phyloP scores from a whole-genome alignment of 2,888 invertebrate species.

The Caenorhabditis becei region DNA sequence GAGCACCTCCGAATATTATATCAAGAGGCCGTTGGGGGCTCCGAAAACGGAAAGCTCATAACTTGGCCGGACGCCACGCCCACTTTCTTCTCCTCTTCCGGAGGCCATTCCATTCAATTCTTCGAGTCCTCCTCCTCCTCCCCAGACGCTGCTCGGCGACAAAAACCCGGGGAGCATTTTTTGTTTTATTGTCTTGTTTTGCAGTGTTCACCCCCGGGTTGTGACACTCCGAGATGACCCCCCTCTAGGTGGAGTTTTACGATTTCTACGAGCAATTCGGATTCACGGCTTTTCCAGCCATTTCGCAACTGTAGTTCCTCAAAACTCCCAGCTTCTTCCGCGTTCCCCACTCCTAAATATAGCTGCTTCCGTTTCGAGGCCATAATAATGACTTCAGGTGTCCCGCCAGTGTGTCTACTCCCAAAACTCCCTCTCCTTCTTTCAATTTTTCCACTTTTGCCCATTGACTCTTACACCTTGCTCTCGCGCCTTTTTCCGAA shows the following conservation, averaged over 20 bases:
- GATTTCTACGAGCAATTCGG: not conserved
- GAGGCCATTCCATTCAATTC: constrained; percentile 40
- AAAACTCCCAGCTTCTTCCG: not conserved
- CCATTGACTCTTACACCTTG: constrained; percentile 32
- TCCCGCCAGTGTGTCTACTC: constrained; percentile 2
- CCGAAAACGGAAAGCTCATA: constrained; percentile 53
- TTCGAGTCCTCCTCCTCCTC: too few species aligned
- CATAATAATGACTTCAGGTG: constrained; percentile 28
- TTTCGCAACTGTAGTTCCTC: not conserved
- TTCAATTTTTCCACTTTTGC: constrained; percentile 19
- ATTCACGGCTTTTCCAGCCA: not conserved
- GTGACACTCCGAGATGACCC: constrained; percentile 3
- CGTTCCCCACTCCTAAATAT: constrained; percentile 16
- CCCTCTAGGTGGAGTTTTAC: constrained; percentile 6
- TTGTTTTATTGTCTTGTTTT: constrained; percentile 55
- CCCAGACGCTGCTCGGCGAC: constrained; percentile 38
- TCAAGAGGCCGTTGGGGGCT: constrained; percentile 38
- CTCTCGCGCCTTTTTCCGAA: not conserved
- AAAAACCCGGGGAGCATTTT: constrained; percentile 33
- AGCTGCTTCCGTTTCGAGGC: constrained; percentile 11
- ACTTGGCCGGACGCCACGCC: constrained; percentile 41
- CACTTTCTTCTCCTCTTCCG: constrained; percentile 31
- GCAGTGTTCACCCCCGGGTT: constrained; percentile 10
- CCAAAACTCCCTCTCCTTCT: too few species aligned
- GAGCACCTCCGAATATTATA: constrained; percentile 53